These are phyloP conservation scores for Lepidostoma basale DNA, from an alignment of 1,140 invertebrate genomes.

Conservation along the genomic window DNA sequence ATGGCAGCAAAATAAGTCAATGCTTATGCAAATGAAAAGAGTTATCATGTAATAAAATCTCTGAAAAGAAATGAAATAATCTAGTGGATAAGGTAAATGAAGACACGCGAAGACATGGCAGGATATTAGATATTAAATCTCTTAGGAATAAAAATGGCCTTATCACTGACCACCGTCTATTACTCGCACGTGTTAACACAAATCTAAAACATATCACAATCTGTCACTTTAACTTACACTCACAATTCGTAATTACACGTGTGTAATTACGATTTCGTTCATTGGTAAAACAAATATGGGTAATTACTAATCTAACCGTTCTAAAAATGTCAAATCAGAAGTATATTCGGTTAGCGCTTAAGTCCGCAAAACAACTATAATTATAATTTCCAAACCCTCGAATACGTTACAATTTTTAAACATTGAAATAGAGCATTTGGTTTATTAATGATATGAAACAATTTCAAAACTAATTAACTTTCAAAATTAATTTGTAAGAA, in stretches of 20 bases:
- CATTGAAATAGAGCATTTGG: too few relatives aligned
- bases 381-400: conserved; percentile 21
- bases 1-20: too few relatives aligned
- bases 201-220: conserved; percentile 39
- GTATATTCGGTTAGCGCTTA: conserved; percentile 4
- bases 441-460: too few relatives aligned
- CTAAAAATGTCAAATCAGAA: conserved; percentile 21
- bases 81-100: conserved; percentile 14
- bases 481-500: too few relatives aligned
- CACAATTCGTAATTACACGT: too few relatives aligned
- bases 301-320: conserved; percentile 19
- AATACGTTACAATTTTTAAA: too few relatives aligned
- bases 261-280: conserved; percentile 1
- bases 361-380: conserved; percentile 31
- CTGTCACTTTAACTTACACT: conserved; percentile 28
- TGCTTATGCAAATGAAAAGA: too few relatives aligned
- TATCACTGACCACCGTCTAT: conserved; percentile 38
- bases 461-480: too few relatives aligned
- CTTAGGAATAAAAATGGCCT: conserved; percentile 42
- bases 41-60: too few relatives aligned
- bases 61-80: conserved; percentile 19
- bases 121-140: conserved; percentile 30
- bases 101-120: conserved; percentile 13
- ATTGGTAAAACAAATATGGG: conserved; percentile 31
- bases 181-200: conserved; percentile 36